These are phyloP conservation scores for Eulemur albifrons DNA, from an alignment of 2,797 vertebrate species.

Conservation along the genomic window DNA sequence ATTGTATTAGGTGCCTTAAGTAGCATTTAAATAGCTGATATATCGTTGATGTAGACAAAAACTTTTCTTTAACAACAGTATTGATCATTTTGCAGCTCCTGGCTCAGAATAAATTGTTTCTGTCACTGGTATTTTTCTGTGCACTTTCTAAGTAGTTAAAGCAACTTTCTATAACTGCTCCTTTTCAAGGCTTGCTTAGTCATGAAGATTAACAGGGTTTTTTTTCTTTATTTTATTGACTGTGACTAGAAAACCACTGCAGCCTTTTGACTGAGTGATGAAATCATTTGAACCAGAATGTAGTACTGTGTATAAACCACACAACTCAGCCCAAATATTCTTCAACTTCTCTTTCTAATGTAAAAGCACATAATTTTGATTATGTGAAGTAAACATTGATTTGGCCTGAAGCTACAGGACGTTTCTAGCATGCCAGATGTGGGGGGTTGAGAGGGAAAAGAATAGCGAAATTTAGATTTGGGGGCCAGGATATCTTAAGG, in stretches of 20 bases:
- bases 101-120: constrained; percentile 29
- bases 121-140: neutral
- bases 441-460: neutral
- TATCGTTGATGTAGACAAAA: constrained; percentile 24
- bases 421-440: neutral
- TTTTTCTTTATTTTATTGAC: constrained; percentile 48
- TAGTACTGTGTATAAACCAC: constrained; percentile 44
- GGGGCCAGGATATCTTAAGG: neutral
- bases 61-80: neutral
- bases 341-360: constrained; percentile 44
- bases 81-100: constrained; percentile 24
- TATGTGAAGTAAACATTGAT: constrained; percentile 24
- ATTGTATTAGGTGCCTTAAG: constrained; percentile 12
- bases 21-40: constrained; percentile 25
- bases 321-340: constrained; percentile 11
- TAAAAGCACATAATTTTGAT: constrained; percentile 33
- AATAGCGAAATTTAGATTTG: constrained; percentile 18
- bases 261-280: constrained; percentile 43
- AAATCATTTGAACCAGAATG: constrained; percentile 56
- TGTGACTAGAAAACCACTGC: constrained; percentile 64
- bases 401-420: constrained; percentile 36
- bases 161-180: constrained; percentile 28
- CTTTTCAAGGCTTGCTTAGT: constrained; percentile 51
- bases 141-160: constrained; percentile 15
- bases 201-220: constrained; percentile 1